Percentiles rank a stretch among this genome's conserved stretches.
Evolutionary conservation across 64 coral and sea anemone genomes (phyloP).

Genomic region (Astreopora myriophthalma): DNA sequence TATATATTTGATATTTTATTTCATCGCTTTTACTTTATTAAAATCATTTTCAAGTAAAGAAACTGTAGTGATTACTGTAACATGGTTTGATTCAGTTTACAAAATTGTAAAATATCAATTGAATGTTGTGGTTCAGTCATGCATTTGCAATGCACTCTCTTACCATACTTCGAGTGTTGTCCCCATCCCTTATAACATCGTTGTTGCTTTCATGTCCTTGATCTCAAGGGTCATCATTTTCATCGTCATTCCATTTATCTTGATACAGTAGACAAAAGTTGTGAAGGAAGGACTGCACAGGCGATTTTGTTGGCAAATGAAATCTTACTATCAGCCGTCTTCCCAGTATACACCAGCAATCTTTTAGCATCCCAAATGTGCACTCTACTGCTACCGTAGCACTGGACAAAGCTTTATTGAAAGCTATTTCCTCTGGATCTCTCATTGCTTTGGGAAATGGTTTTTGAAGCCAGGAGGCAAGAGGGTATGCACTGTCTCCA

Average conservation of each 20-base stretch:
- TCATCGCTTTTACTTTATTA: not conserved
- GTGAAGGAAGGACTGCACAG: constrained; percentile 30
- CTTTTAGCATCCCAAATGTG: constrained; percentile 26
- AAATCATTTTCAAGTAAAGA: not conserved
- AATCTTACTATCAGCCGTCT: constrained; percentile 11
- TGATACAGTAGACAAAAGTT: constrained; percentile 52
- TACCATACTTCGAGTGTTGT: not conserved
- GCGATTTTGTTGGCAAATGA: constrained; percentile 44
- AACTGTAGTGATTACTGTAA: not conserved
- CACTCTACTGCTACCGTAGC: constrained; percentile 47
- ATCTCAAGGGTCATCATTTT: not conserved
- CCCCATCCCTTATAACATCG: not conserved
- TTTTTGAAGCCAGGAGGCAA: constrained; percentile 49
- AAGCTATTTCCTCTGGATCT: constrained; percentile 56
- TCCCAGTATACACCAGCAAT: not conserved
- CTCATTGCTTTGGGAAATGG: constrained; percentile 50
- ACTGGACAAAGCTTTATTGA: constrained; percentile 38
- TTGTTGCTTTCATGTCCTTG: not conserved
- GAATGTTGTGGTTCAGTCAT: not conserved
- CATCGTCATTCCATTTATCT: constrained; percentile 3
- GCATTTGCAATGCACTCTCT: not conserved
- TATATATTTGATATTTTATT: not conserved
- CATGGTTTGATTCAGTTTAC: not conserved
- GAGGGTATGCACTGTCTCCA: constrained; percentile 50
- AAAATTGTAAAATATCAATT: not conserved